phyloP scores from a whole-genome alignment of 2,113 vertebrate species.

The Podarcis cretensis region DNA sequence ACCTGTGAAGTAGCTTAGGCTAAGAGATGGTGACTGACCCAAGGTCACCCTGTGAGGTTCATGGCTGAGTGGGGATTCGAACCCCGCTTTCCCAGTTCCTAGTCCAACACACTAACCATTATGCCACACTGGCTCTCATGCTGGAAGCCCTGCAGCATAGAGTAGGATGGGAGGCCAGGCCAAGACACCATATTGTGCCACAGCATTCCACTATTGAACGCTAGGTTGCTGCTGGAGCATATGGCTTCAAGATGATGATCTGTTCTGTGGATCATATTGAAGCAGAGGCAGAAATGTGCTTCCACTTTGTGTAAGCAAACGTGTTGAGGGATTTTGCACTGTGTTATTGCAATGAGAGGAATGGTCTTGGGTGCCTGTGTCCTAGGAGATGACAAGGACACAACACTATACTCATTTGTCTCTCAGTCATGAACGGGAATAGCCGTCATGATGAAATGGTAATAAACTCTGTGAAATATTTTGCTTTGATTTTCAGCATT shows the following conservation, averaged over 20 bases:
- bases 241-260: background rate
- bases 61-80: no score
- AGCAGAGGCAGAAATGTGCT: background rate
- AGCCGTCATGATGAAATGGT: background rate
- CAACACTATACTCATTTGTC: background rate
- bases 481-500: slow-evolving; percentile 78
- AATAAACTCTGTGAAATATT: slow-evolving; percentile 15
- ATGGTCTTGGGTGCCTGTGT: slow-evolving; percentile 22
- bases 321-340: background rate
- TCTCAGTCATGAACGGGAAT: background rate
- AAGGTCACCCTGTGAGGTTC: no score
- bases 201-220: background rate
- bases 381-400: background rate
- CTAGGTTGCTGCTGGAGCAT: background rate
- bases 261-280: background rate
- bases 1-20: no score
- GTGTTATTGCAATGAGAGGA: background rate
- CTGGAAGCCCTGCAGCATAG: background rate
- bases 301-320: background rate
- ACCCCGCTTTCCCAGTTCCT: no score
- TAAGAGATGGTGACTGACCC: no score
- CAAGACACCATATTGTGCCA: background rate
- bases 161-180: background rate
- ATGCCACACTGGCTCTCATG: background rate
- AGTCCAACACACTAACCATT: no score